Base-by-base conservation (phyloP, 2,888 invertebrate genomes). In the Dysmachus trigonus region DNA sequence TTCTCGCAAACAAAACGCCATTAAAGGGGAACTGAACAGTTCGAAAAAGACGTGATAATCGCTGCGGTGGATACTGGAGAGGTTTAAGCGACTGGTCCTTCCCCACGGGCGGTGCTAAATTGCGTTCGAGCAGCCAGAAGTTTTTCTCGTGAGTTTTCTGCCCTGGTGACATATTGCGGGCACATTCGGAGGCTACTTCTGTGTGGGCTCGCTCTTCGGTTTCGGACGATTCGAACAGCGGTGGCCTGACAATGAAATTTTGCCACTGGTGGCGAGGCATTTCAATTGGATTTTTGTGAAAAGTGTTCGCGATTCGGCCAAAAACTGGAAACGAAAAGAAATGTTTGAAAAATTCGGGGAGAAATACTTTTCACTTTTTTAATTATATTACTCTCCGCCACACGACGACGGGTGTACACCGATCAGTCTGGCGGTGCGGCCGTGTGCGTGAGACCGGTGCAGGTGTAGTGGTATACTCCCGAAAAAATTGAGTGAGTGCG, bases 341-440 rank as follows among this genome's bases (percentile, higher is more conserved):
- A 62, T 81, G 81, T 81, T 53, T 47, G 47, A 27, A 47, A 77
- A 47, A 77, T 41, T 27, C 51, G n/a, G 30, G 6, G 31, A 79
- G 62, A 81, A 81, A 53, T 81, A 81, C 53, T 81, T 81, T 62
- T 53, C 31, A 53, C 81, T 81, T 53, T 81, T 81, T 53, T 81
- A 53, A 81, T 81, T 62, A 47, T 47, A 53, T 81, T 81, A 47
- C 79, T 51, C 47, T n/a, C 33, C n/a, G n/a, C n/a, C n/a, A n/a
- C n/a, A n/a, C n/a, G n/a, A n/a, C n/a, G n/a, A 47, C 81, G 62
- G 81, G 73, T 73, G 73, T 81, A 27, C 18, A 33, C 73, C 18
- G 73, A 33, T 73, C 31, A n/a, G 31, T 31, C 73, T 73, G 31
- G 33, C 35, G 6, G 15, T 35, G 31, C 38, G 13, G 10, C 22